A percentile compares a stretch with the other conserved stretches of the same genome.
These are phyloP conservation scores for Stichopus horrens DNA, from an alignment of 53 echinoderm and acorn worm species.

Conservation along the genomic window DNA sequence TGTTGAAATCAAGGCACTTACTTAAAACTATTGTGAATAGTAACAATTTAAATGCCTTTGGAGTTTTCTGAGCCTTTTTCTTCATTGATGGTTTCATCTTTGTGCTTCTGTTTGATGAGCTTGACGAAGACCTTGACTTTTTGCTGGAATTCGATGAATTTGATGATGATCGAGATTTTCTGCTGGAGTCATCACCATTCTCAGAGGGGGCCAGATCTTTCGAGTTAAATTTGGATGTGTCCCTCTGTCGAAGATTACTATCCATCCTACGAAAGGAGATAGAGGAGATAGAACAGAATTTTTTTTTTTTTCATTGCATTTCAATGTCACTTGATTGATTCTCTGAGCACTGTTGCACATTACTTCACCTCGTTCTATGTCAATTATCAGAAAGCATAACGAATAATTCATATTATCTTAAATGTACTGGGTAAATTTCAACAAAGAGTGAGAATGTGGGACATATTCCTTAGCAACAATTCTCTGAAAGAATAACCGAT, in stretches of 20 bases:
- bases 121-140: background rate
- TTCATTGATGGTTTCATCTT: constrained; percentile 20
- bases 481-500: too few species aligned
- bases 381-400: too few species aligned
- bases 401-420: too few species aligned
- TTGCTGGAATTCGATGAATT: constrained; percentile 13
- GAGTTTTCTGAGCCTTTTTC: background rate
- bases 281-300: too few species aligned
- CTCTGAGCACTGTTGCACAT: too few species aligned
- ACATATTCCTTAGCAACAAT: too few species aligned
- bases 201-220: constrained; percentile 8
- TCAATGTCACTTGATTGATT: too few species aligned
- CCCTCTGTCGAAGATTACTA: constrained; percentile 6
- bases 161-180: background rate
- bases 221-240: constrained; percentile 15
- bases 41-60: background rate
- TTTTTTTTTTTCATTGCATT: too few species aligned
- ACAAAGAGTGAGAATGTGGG: too few species aligned
- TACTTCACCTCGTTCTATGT: too few species aligned
- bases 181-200: background rate
- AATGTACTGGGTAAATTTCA: too few species aligned
- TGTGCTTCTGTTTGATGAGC: constrained; percentile 17
- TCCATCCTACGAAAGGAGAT: background rate
- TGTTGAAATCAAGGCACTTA: background rate
- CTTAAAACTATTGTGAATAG: constrained; percentile 8